phyloP scores from a whole-genome alignment of 1,140 invertebrate genomes.

The Brachionus sp. region DNA sequence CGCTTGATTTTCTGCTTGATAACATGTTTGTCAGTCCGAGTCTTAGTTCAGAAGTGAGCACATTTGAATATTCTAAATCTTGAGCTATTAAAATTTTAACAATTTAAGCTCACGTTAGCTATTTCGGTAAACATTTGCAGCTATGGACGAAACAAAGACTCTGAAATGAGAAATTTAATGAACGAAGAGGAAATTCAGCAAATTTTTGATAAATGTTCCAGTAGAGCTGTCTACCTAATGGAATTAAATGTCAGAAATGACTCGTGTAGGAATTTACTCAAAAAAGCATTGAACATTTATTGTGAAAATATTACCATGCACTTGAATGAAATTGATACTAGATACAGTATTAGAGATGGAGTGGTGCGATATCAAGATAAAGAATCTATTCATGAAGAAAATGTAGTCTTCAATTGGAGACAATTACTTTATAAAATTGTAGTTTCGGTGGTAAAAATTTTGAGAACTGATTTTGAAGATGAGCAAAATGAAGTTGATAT shows the following conservation, averaged over 20 bases:
- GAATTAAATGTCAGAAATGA: constrained; percentile 25
- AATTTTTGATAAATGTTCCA: constrained; percentile 19
- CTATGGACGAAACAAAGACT: background rate
- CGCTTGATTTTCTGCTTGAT: constrained; percentile 5
- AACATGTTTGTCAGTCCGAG: background rate
- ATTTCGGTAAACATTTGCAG: constrained; percentile 16
- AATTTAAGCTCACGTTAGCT: background rate
- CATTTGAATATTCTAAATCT: background rate
- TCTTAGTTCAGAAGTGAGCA: background rate
- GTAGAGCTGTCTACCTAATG: background rate
- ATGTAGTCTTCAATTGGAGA: background rate
- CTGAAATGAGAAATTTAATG: background rate
- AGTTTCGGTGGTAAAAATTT: constrained; percentile 14
- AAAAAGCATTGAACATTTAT: constrained; percentile 41
- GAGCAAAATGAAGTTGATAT: constrained; percentile 7
- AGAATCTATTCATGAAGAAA: background rate
- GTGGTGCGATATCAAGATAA: background rate
- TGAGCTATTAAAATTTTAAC: background rate
- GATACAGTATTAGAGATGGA: background rate
- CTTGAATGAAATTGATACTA: background rate
- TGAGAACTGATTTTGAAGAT: constrained; percentile 34
- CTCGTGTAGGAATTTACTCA: background rate
- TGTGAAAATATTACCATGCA: constrained; percentile 14
- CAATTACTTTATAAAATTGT: constrained; percentile 42
- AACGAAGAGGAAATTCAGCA: constrained; percentile 4